Evolutionary conservation across 2,888 invertebrate species (phyloP).

Genomic region (Ichneumoninae sp.): DNA sequence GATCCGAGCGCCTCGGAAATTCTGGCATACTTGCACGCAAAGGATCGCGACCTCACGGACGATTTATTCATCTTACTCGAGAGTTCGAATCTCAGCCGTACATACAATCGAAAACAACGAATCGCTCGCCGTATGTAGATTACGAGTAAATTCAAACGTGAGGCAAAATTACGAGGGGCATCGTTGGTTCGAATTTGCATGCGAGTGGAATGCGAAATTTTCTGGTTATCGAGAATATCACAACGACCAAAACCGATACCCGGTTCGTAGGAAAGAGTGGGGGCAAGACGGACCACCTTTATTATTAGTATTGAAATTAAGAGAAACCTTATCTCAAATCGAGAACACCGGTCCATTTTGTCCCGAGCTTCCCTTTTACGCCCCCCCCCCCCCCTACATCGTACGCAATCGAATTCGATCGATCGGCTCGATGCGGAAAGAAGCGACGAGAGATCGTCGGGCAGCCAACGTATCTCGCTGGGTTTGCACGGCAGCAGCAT

Average conservation of each 20-base stretch:
- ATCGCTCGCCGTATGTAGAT: conserved; percentile 1
- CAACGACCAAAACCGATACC: background rate
- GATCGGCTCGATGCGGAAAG: conserved; percentile 44
- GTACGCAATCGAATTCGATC: conserved; percentile 56
- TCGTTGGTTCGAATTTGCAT: background rate
- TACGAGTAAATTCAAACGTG: background rate
- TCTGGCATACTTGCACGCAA: conserved; percentile 53
- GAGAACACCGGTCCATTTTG: background rate
- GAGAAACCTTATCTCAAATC: background rate
- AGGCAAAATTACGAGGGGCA: background rate
- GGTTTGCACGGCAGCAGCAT: conserved; percentile 28
- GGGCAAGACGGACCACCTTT: too few relatives aligned
- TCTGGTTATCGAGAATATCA: background rate
- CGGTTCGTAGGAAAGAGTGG: background rate
- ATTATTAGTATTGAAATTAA: background rate
- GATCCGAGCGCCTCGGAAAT: conserved; percentile 23
- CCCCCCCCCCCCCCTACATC: background rate
- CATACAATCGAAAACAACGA: conserved; percentile 13
- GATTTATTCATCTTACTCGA: conserved; percentile 29
- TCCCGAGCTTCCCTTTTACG: background rate
- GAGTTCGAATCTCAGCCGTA: conserved; percentile 29
- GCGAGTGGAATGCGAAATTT: background rate
- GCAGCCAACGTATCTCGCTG: background rate
- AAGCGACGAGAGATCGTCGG: conserved; percentile 17
- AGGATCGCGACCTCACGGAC: conserved; percentile 41